Evolutionary conservation across 2,888 invertebrate species (phyloP).

Genomic region (Sinodicranocentrus sp.): DNA sequence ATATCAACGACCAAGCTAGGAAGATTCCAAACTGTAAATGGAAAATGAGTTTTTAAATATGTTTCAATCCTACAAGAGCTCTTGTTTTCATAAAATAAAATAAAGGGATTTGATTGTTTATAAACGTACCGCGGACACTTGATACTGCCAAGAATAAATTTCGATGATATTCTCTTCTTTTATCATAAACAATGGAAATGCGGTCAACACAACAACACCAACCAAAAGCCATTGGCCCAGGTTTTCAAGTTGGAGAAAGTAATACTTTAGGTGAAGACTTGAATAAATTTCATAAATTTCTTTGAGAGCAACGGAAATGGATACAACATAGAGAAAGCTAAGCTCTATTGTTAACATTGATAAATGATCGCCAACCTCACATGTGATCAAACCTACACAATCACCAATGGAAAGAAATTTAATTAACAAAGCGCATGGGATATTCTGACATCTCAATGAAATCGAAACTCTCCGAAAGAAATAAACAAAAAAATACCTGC

Average conservation of each 20-base stretch:
- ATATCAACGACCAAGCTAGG: conserved; percentile 67
- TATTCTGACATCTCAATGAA: no score
- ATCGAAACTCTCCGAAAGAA: no score
- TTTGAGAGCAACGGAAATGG: conserved; percentile 57
- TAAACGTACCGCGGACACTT: conserved; percentile 65
- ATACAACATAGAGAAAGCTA: conserved; percentile 26
- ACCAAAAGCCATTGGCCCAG: conserved; percentile 65
- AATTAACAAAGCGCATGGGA: no score
- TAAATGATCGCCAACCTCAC: conserved; percentile 34
- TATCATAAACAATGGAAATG: conserved; percentile 40
- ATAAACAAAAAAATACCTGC: no score
- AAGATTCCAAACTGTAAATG: conserved; percentile 67
- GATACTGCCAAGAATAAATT: conserved; percentile 70
- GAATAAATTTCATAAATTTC: conserved; percentile 68
- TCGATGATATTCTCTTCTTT: conserved; percentile 2
- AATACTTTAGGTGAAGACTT: conserved; percentile 40
- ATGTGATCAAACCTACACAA: background rate
- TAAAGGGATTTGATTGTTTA: background rate
- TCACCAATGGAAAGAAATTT: background rate
- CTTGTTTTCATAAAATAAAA: no score
- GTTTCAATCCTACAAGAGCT: background rate
- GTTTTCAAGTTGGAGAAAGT: conserved; percentile 68
- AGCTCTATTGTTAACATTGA: conserved; percentile 23
- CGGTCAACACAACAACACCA: conserved; percentile 41
- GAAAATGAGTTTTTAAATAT: background rate